A percentile compares a stretch with the other conserved stretches of the same genome.
These are phyloP conservation scores for Gallinago media DNA, from an alignment of 2,113 vertebrate genomes.

Conservation along the genomic window DNA sequence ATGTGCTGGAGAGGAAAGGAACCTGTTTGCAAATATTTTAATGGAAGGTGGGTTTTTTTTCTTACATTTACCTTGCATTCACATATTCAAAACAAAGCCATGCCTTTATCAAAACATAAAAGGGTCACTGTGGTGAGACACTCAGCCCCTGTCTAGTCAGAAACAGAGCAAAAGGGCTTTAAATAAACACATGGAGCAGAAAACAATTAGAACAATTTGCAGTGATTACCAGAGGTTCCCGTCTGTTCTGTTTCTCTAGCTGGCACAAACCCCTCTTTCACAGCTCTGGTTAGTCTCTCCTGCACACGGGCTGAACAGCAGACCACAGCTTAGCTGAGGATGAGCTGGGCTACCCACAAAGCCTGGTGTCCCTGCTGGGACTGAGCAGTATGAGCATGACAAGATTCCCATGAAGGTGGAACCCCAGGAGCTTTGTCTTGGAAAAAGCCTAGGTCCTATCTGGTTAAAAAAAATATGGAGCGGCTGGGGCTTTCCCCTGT, in stretches of 20 bases:
- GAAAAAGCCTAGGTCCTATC: neutral
- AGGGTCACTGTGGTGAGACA: neutral
- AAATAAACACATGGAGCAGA: neutral
- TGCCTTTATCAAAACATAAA: neutral
- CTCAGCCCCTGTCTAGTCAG: neutral
- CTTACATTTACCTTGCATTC: neutral
- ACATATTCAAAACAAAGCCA: neutral
- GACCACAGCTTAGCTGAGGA: neutral
- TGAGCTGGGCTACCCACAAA: neutral
- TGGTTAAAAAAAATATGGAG: neutral
- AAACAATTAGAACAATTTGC: conserved; percentile 51
- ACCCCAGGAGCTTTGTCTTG: neutral
- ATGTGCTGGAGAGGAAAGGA: neutral
- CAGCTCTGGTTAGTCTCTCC: neutral
- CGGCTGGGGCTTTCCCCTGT: neutral
- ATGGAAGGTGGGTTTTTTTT: neutral
- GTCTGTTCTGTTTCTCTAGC: conserved; percentile 21
- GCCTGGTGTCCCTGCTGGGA: neutral
- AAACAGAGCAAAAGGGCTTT: conserved; percentile 30
- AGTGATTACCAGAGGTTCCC: conserved; percentile 20
- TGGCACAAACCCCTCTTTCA: neutral
- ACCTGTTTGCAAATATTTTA: neutral
- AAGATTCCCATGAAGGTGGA: accelerated
- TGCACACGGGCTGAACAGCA: neutral
- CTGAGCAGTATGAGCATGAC: neutral